These are phyloP conservation scores for Aethina tumida DNA, from an alignment of 1,140 invertebrate species.

Conservation along the genomic window DNA sequence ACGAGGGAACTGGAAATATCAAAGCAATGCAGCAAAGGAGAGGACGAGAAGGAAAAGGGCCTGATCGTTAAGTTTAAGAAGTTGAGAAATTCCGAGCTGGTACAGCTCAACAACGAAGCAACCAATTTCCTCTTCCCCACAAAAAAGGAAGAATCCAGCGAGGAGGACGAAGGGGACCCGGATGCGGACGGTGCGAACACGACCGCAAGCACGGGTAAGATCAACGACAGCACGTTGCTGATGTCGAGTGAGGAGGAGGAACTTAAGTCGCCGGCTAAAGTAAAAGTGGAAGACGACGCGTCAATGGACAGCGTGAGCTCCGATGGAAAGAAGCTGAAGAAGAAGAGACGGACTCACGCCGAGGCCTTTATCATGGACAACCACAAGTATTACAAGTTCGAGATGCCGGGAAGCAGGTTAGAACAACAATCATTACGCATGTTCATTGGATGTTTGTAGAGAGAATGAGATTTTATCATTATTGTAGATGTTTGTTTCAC, in stretches of 20 bases:
- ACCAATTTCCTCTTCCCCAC: conserved; percentile 75
- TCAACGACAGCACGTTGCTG: conserved; percentile 1
- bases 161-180: conserved; percentile 37
- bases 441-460: background rate
- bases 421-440: conserved; percentile 5
- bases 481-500: background rate
- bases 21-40: conserved; percentile 18
- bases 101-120: conserved; percentile 66
- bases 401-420: conserved; percentile 44
- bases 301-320: conserved; percentile 29
- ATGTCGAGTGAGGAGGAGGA: conserved; percentile 11
- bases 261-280: conserved; percentile 9
- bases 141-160: conserved; percentile 44
- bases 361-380: conserved; percentile 51
- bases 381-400: conserved; percentile 52
- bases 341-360: conserved; percentile 44
- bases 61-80: conserved; percentile 64
- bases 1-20: conserved; percentile 17
- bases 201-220: conserved; percentile 4
- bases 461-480: no score
- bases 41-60: conserved; percentile 21
- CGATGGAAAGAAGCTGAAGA: conserved; percentile 26
- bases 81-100: conserved; percentile 59
- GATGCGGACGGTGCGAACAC: conserved; percentile 35
- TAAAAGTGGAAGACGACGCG: conserved; percentile 26